Conservation (phyloP, 2,113 vertebrate species). For the Anolis sagrei region DNA sequence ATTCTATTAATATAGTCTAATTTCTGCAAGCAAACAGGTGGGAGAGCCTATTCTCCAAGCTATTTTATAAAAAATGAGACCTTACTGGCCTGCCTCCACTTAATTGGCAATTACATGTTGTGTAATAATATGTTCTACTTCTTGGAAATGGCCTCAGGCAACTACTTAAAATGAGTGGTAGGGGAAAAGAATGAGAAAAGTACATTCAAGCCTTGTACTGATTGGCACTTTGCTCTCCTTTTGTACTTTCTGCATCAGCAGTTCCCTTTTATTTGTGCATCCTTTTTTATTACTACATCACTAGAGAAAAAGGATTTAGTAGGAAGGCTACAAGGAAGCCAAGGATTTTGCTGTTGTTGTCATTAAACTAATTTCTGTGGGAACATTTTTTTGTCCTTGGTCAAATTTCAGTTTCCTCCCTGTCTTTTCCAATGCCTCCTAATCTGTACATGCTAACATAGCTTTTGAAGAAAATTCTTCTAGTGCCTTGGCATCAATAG, state of each 20-base stretch:
- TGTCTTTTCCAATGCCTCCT: neutral
- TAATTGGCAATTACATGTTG: constrained; percentile 63
- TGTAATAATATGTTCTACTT: constrained; percentile 62
- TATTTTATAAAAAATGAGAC: constrained; percentile 51
- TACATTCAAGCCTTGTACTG: neutral
- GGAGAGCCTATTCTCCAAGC: constrained; percentile 62
- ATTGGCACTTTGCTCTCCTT: constrained; percentile 6
- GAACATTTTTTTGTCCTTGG: neutral
- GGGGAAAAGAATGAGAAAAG: neutral
- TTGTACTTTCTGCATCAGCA: neutral
- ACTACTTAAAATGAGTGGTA: constrained; percentile 37
- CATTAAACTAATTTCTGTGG: constrained; percentile 30
- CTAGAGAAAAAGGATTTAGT: constrained; percentile 6
- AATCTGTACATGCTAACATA: constrained; percentile 30
- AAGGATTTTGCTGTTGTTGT: constrained; percentile 21
- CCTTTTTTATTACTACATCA: constrained; percentile 26
- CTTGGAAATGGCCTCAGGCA: constrained; percentile 55
- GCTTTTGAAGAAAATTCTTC: constrained; percentile 18
- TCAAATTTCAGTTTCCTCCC: neutral
- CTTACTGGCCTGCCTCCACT: constrained; percentile 42
- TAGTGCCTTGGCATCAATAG: neutral
- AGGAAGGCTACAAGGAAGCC: neutral
- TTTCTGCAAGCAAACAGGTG: constrained; percentile 49
- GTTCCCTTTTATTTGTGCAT: constrained; percentile 6
- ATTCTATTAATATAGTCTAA: constrained; percentile 56